Base-by-base conservation (phyloP, 2,113 vertebrate genomes). In the Rattus rattus region DNA sequence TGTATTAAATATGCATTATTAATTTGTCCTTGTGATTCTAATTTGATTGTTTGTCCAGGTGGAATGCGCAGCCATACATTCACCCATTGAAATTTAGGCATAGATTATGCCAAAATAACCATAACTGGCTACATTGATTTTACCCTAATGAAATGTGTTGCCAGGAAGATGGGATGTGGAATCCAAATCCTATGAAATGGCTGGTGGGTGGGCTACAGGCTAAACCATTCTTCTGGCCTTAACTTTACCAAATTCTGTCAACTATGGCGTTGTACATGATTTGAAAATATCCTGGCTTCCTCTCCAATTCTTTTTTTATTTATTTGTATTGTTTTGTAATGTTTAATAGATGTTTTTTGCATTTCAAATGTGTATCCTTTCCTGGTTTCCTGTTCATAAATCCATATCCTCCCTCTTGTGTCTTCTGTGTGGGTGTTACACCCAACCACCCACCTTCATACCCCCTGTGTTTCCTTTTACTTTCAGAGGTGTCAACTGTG, bases 1-100 rank as follows among this genome's bases (percentile, higher is more conserved):
- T 30, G 75, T 80, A 86, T 72, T 47, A 95, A 47, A 72, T n/a
- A 22, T 80, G n/a, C 22, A n/a, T n/a, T n/a, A 63, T n/a, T 79
- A 30, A 84, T 39, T 79, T 14, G 69, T 81, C 52, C 14, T 49
- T 81, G 39, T 19, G 1, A 76, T 94, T 95, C 26, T 43, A n/a
- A 75, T 61, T 79, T 94, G 39, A 73, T 59, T 93, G 43, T 70
- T 95, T 96, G 39, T 76, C n/a, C 77, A 76, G 19, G 5, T 79
- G 90, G 20, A 85, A 43, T 83, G n/a, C 20, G 54, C 24, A 20
- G 47, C 43, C 36, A 2, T 65, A 24, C 3, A 83, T 77, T 81
- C 70, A n/a, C 61, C 52, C 73, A 5, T 59, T 84, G 43, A 87
- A 19, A 63, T 73, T 84, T 89, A n/a, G 30, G 30, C 1, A 95